Evolutionary conservation across 1,140 invertebrate species (phyloP), one percentile per base, ranked within the genome.

Genomic region (Drosophila orosa): DNA sequence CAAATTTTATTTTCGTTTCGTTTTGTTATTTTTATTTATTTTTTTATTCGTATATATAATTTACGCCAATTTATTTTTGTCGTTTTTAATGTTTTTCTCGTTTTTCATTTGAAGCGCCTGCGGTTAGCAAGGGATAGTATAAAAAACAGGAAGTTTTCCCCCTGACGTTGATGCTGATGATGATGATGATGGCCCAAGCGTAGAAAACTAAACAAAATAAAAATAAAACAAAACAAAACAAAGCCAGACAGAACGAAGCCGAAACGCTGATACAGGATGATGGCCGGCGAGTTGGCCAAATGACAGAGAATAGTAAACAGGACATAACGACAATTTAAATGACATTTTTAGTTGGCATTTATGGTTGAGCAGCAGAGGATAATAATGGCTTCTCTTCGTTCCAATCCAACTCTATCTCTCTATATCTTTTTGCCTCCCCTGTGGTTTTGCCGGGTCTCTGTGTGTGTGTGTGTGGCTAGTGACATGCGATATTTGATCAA

Each of bases 401-500:
- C 13, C 44, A 27, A 40, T 66, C 42, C 72, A 63, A 63, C 60
- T 60, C 55, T 61, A 60, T 73, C 35, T 54, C n/a, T 50, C 31
- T 10, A 10, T n/a, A 2, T 29, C 17, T 37, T 6, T 25, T 12
- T n/a, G 48, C 19, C 35, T 48, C 56, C 54, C 54, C 55, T 68
- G 61, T 47, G 52, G 52, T 44, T 66, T 44, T 24, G 27, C 22
- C 19, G 17, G 5, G 12, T 19, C 13, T 37, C 24, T 7, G 25
- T 37, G 5, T 17, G n/a, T n/a, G 35, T 50, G 12, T 31, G 35
- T 65, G 15, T 24, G 31, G 55, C 24, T 68, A 82, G 69, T 82
- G 79, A 87, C 83, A 86, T 86, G 82, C 82, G 82, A 86, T 86
- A 86, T 86, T 86, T 86, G 82, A 86, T 86, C 82, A 86, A 86